Base-by-base conservation (phyloP, 2,888 invertebrate genomes). In the Drosophila phalerata region DNA sequence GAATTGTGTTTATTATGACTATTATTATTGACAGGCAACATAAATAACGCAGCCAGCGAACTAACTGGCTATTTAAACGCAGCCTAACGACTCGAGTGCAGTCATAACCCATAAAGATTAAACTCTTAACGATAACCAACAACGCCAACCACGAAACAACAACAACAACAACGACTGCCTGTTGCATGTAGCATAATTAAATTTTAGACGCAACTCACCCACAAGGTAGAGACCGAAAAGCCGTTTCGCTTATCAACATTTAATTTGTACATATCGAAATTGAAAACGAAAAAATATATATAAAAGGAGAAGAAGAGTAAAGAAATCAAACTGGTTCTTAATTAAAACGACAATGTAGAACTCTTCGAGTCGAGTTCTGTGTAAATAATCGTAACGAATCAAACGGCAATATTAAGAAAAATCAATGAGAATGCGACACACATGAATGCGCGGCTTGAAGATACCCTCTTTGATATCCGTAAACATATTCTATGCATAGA, bases 51-150 rank as follows among this genome's bases (percentile, higher is more conserved):
- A 55, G 53, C 47, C 55, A 47, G 61, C 37, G 52, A 48, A 37
- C 57, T 57, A 34, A 65, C 43, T 42, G 81, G 67, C 70, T 84
- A 67, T 84, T 79, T 84, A 81, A 84, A 68, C 65, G 69, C 68
- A 82, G 76, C 86, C 86, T 73, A 77, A 83, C 86, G 80, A 83
- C 73, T 81, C 86, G 83, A 81, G 81, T 81, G 86, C 86, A 77
- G 70, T 70, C 86, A 82, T 76, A 81, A 69, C 86, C 80, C 80
- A 81, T 81, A 86, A 83, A 81, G 84, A 81, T 86, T 81, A 86
- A 81, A 85, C 76, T 85, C 85, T 81, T 76, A 48, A 60, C 69
- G 81, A 85, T 81, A 85, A 75, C 58, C 63, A 58, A 56, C 28
- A 8, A 37, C 22, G 57, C 19, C 61, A 60, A n/a, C n/a, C n/a